A percentile compares a stretch with the other conserved stretches of the same genome.
phyloP scores from a whole-genome alignment of 2,888 invertebrate genomes.

The Ganaspis brasiliensis region DNA sequence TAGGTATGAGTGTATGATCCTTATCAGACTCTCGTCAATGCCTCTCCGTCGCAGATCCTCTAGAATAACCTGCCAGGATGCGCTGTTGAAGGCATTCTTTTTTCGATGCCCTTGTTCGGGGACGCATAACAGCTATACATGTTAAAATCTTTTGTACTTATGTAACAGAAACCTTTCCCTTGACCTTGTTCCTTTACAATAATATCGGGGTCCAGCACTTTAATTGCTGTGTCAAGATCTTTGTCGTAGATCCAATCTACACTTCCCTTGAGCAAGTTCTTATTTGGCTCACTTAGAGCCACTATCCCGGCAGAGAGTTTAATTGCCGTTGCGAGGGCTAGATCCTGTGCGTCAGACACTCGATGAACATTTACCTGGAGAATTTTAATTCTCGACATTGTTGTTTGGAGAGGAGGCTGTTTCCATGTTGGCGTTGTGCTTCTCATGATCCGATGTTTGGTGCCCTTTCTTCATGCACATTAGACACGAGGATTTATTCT shows the following conservation, averaged over 20 bases:
- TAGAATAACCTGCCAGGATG: too few relatives aligned
- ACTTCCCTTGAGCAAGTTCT: too few relatives aligned
- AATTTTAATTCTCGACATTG: background rate
- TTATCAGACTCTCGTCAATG: too few relatives aligned
- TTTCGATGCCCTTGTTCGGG: too few relatives aligned
- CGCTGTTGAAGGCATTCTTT: too few relatives aligned
- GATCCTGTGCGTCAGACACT: constrained; percentile 35
- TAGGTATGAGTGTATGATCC: too few relatives aligned
- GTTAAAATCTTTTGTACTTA: background rate
- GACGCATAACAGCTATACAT: background rate
- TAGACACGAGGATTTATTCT: constrained; percentile 53
- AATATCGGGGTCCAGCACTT: background rate
- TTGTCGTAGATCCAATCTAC: background rate
- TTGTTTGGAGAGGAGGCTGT: background rate
- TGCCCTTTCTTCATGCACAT: constrained; percentile 51
- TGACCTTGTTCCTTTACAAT: background rate
- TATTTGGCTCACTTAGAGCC: constrained; percentile 45
- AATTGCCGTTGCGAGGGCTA: constrained; percentile 43
- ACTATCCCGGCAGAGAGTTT: too few relatives aligned
- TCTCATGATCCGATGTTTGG: background rate
- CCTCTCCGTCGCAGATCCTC: too few relatives aligned
- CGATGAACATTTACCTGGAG: constrained; percentile 47
- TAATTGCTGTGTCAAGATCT: background rate
- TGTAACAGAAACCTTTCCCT: background rate
- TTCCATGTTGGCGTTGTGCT: background rate